Conservation (phyloP, 2,888 invertebrate species). For the Elmis aenea region DNA sequence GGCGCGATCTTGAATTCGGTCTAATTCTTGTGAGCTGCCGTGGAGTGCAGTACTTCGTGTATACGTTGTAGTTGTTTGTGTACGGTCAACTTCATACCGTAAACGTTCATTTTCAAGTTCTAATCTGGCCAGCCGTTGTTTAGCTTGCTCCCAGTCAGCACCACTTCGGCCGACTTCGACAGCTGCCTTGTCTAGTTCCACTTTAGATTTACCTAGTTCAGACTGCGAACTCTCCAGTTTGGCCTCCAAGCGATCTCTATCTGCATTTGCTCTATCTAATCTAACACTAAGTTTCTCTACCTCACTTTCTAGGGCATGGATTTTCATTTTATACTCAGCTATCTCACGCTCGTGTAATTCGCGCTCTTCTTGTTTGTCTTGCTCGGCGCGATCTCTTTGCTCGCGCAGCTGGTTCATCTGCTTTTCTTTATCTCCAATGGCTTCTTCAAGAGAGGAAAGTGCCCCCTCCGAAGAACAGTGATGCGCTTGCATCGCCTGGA, state of each 20-base stretch:
- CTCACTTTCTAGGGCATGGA: constrained; percentile 86
- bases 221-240: constrained; percentile 90
- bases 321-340: constrained; percentile 92
- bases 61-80: constrained; percentile 69
- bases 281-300: constrained; percentile 84
- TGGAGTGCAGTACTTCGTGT: constrained; percentile 48
- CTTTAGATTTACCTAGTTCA: constrained; percentile 90
- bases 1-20: constrained; percentile 76
- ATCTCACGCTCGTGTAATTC: constrained; percentile 89
- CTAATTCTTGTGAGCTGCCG: constrained; percentile 71
- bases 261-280: constrained; percentile 82
- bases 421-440: constrained; percentile 93
- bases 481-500: constrained; percentile 91
- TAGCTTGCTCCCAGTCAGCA: constrained; percentile 82
- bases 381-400: constrained; percentile 91
- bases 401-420: constrained; percentile 93
- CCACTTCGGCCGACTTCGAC: constrained; percentile 85
- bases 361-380: constrained; percentile 93
- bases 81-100: constrained; percentile 60
- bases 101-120: constrained; percentile 89
- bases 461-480: constrained; percentile 92
- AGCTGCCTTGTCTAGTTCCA: constrained; percentile 86
- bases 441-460: constrained; percentile 88
- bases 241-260: constrained; percentile 86
- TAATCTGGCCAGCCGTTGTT: constrained; percentile 75